Evolutionary conservation across 2,113 vertebrate genomes (phyloP), one percentile per base, ranked within the genome.

Genomic region (Crotalus tigris): DNA sequence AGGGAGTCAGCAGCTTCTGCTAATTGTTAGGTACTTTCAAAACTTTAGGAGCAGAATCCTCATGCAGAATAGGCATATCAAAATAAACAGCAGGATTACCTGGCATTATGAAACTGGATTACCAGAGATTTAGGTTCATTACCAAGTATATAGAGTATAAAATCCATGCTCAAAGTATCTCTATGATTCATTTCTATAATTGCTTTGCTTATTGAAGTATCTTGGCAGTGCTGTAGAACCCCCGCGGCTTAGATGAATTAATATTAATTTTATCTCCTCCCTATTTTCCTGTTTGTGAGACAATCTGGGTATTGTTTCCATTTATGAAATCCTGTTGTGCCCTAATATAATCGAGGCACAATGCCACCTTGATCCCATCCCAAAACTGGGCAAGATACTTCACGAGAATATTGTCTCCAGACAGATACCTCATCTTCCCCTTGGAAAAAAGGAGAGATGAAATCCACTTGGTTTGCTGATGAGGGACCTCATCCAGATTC

Each of bases 171-270:
- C 33, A 58, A n/a, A 13, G 24, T 46, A 58, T 91, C 11, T 33
- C 85, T 87, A 64, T 92, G 85, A 9, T 87, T 92, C 57, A 87
- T 92, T 92, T 92, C 17, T 21, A 61, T 23, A 59, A 51, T 59
- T 33, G 55, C 57, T 51, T 64, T 49, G 55, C 61, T 85, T 46
- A 19, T 61, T 61, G 44, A 87, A 61, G 12, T 24, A 55, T 59
- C 13, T 75, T 54, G 39, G n/a, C n/a, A 46, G 6, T 46, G 85
- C 75, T 58, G 24, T 17, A 59, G 81, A 59, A 33, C 55, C 46
- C 46, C 33, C 3, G 33, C 19, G 1, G 75, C 61, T 46, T 7
- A 75, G 24, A 23, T 44, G 46, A 85, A 85, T 59, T 58, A 92
- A 57, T 17, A 54, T 29, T 29, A n/a, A 57, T 64, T 89, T n/a